Evolutionary conservation across 92 coral and sea anemone species (phyloP).

Genomic region (Parazoanthus swiftii): DNA sequence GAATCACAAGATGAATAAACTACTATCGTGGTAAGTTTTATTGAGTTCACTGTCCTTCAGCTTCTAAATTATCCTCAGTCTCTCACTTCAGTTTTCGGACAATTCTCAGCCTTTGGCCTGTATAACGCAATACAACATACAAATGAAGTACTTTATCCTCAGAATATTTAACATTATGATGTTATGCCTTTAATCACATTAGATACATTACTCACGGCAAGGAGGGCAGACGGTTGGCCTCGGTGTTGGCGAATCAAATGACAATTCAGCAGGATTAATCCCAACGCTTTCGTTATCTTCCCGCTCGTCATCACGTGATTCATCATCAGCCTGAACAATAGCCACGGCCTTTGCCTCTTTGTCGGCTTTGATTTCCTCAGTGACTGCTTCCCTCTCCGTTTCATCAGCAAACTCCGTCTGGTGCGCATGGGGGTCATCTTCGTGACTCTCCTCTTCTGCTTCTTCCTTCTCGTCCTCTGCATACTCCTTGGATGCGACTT

Average conservation of each 20-base stretch:
- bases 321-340: conserved; percentile 4
- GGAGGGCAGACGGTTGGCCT: conserved; percentile 33
- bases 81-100: no score
- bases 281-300: conserved; percentile 14
- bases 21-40: no score
- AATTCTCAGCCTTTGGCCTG: no score
- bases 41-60: no score
- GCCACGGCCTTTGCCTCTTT: neutral
- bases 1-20: no score
- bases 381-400: neutral
- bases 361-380: conserved; percentile 8
- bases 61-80: no score
- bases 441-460: conserved; percentile 11
- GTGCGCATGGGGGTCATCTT: neutral
- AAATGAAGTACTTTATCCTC: no score
- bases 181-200: neutral
- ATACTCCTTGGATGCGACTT: neutral
- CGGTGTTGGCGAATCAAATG: conserved; percentile 27
- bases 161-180: neutral
- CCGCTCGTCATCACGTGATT: neutral
- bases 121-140: no score
- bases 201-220: conserved; percentile 25
- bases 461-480: conserved; percentile 11
- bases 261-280: conserved; percentile 6
- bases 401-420: conserved; percentile 18